Evolutionary conservation across 2,797 vertebrate species (phyloP), one percentile per base, ranked within the genome.

Genomic region (Geotrypetes seraphini): DNA sequence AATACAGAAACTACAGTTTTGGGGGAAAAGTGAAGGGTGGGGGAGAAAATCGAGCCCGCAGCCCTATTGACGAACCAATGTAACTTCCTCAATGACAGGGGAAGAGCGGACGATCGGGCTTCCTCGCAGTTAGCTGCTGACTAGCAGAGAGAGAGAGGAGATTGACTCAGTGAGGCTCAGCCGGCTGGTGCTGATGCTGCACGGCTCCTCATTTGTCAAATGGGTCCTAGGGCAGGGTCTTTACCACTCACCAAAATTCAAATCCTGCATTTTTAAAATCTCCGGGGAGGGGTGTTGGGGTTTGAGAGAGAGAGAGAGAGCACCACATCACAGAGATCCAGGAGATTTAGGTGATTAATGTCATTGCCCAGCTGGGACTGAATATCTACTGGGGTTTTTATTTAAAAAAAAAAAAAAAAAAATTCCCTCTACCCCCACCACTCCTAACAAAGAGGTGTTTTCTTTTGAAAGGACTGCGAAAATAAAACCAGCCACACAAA

Each of bases 141-240:
- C 71, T 64, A 53, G 16, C 19, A 48, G 39, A 36, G 5, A 17
- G 28, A 45, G 37, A 25, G 56, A 52, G 39, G 57, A 58, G 63
- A 69, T 51, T 49, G 67, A 72, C 75, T 75, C 73, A 51, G 71
- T 12, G 63, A 66, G 63, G 66, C n/a, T 75, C 72, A 60, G 58
- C 57, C 70, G 60, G 51, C 59, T 61, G 71, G 56, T 64, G 60
- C 63, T 63, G 80, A 71, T 63, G 72, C 69, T 73, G 65, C 57
- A 50, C 45, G 59, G 62, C 60, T 76, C 77, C 73, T 84, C 79
- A 83, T 84, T 83, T 82, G 81, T 87, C 81, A 79, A 79, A 77
- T 68, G 74, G 78, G 74, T 83, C 81, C 79, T 72, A 72, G 69
- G 72, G 67, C 71, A 80, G 72, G 61, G 64, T 60, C 78, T 68